Conservation (phyloP, 2,113 vertebrate species). For the Columba livia region DNA sequence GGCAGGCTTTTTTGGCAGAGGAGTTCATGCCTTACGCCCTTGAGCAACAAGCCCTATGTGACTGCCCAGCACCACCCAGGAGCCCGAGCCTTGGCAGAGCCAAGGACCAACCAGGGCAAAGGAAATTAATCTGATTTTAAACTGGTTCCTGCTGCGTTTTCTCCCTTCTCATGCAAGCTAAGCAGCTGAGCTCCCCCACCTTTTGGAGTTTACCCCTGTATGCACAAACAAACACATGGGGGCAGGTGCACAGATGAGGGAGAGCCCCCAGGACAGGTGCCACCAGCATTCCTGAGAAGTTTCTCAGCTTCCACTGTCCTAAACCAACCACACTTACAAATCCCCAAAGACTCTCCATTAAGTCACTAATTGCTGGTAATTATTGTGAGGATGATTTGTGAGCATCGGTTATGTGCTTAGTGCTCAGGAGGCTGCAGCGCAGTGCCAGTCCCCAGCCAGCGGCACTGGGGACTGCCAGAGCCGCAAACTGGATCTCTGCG, state of each 20-base stretch:
- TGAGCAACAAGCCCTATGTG: background rate
- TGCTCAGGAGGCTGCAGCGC: background rate
- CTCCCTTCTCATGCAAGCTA: background rate
- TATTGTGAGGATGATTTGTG: slow-evolving; percentile 24
- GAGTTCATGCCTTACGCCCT: background rate
- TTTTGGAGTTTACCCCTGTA: background rate
- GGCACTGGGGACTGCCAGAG: background rate
- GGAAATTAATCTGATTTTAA: background rate
- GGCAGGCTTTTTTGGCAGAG: background rate
- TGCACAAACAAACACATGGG: background rate
- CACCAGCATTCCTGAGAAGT: slow-evolving; percentile 23
- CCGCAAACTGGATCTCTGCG: background rate
- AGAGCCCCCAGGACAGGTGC: background rate
- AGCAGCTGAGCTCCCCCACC: background rate
- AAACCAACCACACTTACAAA: background rate
- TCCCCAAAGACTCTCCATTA: slow-evolving; percentile 42
- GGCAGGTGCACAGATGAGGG: background rate
- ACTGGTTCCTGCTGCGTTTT: fast-evolving
- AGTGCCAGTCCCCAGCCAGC: background rate
- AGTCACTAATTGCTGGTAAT: slow-evolving; percentile 55
- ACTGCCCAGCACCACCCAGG: background rate
- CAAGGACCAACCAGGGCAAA: fast-evolving
- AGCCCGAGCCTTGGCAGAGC: background rate
- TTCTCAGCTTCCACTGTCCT: slow-evolving; percentile 50
- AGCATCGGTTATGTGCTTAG: background rate